Evolutionary conservation across 2,888 invertebrate genomes (phyloP).

Genomic region (Matsumyia berberina): DNA sequence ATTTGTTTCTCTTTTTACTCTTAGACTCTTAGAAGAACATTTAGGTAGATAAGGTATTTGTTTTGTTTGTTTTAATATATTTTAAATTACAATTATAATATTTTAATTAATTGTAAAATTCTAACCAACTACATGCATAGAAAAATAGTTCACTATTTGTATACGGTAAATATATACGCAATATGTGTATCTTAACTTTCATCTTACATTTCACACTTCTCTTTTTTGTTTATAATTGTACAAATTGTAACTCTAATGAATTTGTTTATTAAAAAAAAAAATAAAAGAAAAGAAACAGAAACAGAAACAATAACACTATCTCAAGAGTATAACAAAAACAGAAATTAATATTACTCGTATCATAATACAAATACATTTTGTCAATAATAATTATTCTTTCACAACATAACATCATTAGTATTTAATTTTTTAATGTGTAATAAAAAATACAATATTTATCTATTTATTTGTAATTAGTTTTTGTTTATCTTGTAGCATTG

Average conservation of each 20-base stretch:
- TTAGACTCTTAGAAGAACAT: constrained; percentile 56
- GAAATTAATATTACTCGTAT: constrained; percentile 24
- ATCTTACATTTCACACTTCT: constrained; percentile 39
- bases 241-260: constrained; percentile 47
- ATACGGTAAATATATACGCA: constrained; percentile 56
- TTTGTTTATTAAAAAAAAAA: constrained; percentile 45
- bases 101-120: constrained; percentile 52
- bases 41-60: constrained; percentile 66
- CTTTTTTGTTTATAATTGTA: constrained; percentile 27
- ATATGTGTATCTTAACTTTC: constrained; percentile 44
- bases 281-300: constrained; percentile 13
- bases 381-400: constrained; percentile 42
- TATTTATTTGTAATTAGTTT: constrained; percentile 40
- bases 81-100: constrained; percentile 38
- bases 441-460: constrained; percentile 53
- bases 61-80: constrained; percentile 29
- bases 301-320: constrained; percentile 35
- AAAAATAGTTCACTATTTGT: constrained; percentile 63
- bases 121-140: constrained; percentile 62
- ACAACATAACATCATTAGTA: constrained; percentile 51
- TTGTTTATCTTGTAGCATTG: constrained; percentile 38
- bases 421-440: too few species aligned
- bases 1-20: constrained; percentile 43
- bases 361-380: constrained; percentile 18
- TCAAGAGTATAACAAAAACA: constrained; percentile 54